Evolutionary conservation across 2,888 invertebrate genomes (phyloP).

Genomic region (Troides helena): DNA sequence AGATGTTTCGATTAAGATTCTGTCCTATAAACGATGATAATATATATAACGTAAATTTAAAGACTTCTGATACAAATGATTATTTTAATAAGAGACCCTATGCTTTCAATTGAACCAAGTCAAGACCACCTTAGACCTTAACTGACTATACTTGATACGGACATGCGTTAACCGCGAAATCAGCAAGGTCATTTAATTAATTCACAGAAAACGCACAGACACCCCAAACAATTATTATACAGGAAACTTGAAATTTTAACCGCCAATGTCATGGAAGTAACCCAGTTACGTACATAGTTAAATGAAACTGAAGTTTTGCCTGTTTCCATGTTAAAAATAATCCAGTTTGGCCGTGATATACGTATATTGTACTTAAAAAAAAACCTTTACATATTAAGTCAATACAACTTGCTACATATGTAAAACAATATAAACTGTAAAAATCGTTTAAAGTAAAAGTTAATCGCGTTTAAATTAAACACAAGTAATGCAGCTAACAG

Average conservation of each 20-base stretch:
- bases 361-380: background rate
- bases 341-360: background rate
- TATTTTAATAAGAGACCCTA: background rate
- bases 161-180: constrained; percentile 16
- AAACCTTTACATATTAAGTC: no score
- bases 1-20: background rate
- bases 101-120: constrained; percentile 5
- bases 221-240: constrained; percentile 15
- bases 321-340: constrained; percentile 12
- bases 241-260: constrained; percentile 25
- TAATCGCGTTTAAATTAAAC: no score
- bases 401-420: background rate
- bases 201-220: constrained; percentile 23
- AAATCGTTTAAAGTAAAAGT: no score
- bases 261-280: constrained; percentile 29
- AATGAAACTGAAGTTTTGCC: background rate
- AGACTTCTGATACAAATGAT: background rate
- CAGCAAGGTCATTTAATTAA: constrained; percentile 21
- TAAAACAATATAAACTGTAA: no score
- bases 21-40: background rate
- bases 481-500: no score
- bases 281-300: constrained; percentile 13
- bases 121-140: constrained; percentile 6
- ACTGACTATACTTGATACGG: constrained; percentile 13
- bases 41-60: background rate